phyloP scores from a whole-genome alignment of 2,797 vertebrate species.

The Oreochromis grahami region DNA sequence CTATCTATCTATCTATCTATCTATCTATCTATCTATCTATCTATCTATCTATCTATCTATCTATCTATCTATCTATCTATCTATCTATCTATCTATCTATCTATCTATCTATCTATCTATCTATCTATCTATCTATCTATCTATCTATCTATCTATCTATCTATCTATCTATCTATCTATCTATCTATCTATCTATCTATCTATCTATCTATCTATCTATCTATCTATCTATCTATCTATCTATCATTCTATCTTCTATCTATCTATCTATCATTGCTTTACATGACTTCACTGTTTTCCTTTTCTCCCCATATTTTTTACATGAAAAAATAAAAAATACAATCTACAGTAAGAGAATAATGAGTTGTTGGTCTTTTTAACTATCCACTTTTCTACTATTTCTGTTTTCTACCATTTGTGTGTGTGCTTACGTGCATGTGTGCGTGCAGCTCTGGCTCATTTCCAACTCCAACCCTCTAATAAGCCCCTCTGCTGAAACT shows the following conservation, averaged over 20 bases:
- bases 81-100: not conserved
- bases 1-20: not conserved
- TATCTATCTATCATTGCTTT: not conserved
- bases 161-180: not conserved
- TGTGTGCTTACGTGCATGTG: not conserved
- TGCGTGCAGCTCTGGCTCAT: not conserved
- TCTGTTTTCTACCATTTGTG: not conserved
- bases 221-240: too few relatives aligned
- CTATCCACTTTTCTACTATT: not conserved
- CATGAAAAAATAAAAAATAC: not conserved
- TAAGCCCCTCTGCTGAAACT: constrained; percentile 20
- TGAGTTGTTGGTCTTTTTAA: not conserved
- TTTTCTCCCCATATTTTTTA: not conserved
- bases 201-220: too few relatives aligned
- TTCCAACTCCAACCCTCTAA: constrained; percentile 37
- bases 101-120: not conserved
- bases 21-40: not conserved
- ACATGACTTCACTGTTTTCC: not conserved
- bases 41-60: not conserved
- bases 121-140: not conserved
- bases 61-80: not conserved
- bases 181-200: too few relatives aligned
- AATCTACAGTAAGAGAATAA: not conserved
- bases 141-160: not conserved
- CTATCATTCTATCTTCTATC: too few relatives aligned